phyloP scores from a whole-genome alignment of 2,888 invertebrate genomes.

The Pemphredon lugubris region DNA sequence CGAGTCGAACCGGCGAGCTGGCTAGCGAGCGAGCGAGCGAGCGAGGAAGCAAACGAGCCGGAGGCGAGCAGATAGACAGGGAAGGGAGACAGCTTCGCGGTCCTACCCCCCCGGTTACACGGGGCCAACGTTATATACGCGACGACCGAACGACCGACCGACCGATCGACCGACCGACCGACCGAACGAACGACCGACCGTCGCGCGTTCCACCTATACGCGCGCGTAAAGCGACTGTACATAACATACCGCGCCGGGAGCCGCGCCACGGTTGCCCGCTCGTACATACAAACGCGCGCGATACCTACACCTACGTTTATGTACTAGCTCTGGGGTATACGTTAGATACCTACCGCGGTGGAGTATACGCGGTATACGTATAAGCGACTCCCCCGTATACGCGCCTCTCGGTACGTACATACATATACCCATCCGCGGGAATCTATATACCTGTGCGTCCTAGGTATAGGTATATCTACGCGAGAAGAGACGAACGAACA shows the following conservation, averaged over 20 bases:
- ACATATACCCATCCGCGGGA: constrained; percentile 4
- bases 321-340: constrained; percentile 31
- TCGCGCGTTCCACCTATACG: constrained; percentile 51
- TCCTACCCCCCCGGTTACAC: constrained; percentile 72
- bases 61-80: constrained; percentile 9
- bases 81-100: constrained; percentile 51
- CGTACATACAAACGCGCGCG: constrained; percentile 7
- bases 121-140: constrained; percentile 61
- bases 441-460: no score
- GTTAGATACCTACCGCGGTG: constrained; percentile 46
- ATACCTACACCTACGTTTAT: constrained; percentile 34
- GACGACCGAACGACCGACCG: constrained; percentile 19
- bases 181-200: constrained; percentile 52
- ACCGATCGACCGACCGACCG: no score
- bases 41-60: constrained; percentile 4
- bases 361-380: constrained; percentile 15
- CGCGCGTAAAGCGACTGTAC: constrained; percentile 18
- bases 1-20: no score
- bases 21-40: constrained; percentile 15
- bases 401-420: no score
- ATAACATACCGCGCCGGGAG: constrained; percentile 41
- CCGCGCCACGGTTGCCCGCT: constrained; percentile 53
- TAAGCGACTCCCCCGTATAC: not conserved
- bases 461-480: no score
- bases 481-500: constrained; percentile 6